phyloP scores from a whole-genome alignment of 2,888 invertebrate genomes.

The Omphaloscelis lunosa region DNA sequence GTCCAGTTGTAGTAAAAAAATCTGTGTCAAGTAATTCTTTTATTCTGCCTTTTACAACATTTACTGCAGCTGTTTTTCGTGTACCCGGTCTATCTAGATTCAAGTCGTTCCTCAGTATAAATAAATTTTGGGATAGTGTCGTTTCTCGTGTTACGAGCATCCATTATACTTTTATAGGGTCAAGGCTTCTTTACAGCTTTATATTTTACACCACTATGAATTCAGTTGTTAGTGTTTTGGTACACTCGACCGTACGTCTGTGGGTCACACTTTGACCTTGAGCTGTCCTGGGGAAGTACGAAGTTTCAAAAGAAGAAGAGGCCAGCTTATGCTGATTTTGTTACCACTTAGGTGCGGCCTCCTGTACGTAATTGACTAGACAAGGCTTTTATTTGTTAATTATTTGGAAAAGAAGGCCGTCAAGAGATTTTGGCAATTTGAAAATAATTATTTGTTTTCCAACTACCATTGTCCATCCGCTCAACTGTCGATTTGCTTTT shows the following conservation, averaged over 20 bases:
- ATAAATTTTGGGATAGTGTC: constrained; percentile 23
- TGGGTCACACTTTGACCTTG: not conserved
- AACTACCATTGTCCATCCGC: not conserved
- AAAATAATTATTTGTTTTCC: no score
- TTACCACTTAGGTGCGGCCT: not conserved
- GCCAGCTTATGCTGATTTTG: not conserved
- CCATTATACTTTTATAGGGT: constrained; percentile 29
- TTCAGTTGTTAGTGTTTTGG: constrained; percentile 2
- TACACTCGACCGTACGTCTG: not conserved
- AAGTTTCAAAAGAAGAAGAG: not conserved
- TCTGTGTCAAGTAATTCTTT: not conserved
- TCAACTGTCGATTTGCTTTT: no score
- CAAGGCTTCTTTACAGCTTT: constrained; percentile 2
- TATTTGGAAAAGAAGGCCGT: not conserved
- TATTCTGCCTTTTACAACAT: not conserved
- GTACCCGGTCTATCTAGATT: not conserved
- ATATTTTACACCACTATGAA: not conserved
- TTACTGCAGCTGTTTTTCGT: not conserved
- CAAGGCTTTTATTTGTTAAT: not conserved
- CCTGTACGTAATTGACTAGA: not conserved
- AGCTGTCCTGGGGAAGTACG: not conserved
- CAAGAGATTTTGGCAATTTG: not conserved
- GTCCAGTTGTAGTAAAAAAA: not conserved
- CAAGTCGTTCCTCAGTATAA: not conserved
- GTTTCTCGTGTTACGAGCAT: constrained; percentile 7